A percentile compares a stretch with the other conserved stretches of the same genome.
Evolutionary conservation across 2,113 vertebrate species (phyloP).

Genomic region (Alaudala cheleensis): DNA sequence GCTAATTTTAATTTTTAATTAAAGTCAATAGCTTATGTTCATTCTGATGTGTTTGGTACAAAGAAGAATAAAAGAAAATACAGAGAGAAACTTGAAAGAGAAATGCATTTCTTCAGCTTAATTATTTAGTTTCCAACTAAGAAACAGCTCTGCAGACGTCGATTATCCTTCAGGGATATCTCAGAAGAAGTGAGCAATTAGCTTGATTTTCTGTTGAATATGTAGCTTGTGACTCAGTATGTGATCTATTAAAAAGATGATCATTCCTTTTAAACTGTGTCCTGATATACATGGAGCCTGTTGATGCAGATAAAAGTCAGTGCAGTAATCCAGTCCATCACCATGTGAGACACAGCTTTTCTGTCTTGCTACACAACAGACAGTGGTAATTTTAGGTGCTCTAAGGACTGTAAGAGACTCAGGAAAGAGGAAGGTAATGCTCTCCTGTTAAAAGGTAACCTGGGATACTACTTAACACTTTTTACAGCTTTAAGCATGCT

Average conservation of each 20-base stretch:
- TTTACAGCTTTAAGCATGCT: not conserved
- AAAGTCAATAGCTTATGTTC: constrained; percentile 32
- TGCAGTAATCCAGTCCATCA: constrained; percentile 53
- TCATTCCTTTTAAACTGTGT: constrained; percentile 71
- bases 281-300: constrained; percentile 62
- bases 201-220: constrained; percentile 81
- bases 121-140: constrained; percentile 76
- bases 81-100: constrained; percentile 49
- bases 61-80: constrained; percentile 33
- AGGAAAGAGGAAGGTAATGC: not conserved
- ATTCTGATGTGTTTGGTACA: not conserved
- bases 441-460: not conserved
- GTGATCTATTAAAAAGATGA: constrained; percentile 76
- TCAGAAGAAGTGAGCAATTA: constrained; percentile 80
- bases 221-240: constrained; percentile 74
- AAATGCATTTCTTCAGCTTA: constrained; percentile 71
- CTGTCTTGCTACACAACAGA: not conserved
- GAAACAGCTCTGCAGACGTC: constrained; percentile 67
- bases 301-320: constrained; percentile 66
- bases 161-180: constrained; percentile 77
- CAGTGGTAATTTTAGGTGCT: not conserved
- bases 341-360: not conserved
- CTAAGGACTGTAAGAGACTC: not conserved
- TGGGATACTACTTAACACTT: not conserved
- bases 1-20: constrained; percentile 52